These are phyloP conservation scores for Dendrolimus punctatus DNA, from an alignment of 1,140 invertebrate genomes.

Conservation along the genomic window DNA sequence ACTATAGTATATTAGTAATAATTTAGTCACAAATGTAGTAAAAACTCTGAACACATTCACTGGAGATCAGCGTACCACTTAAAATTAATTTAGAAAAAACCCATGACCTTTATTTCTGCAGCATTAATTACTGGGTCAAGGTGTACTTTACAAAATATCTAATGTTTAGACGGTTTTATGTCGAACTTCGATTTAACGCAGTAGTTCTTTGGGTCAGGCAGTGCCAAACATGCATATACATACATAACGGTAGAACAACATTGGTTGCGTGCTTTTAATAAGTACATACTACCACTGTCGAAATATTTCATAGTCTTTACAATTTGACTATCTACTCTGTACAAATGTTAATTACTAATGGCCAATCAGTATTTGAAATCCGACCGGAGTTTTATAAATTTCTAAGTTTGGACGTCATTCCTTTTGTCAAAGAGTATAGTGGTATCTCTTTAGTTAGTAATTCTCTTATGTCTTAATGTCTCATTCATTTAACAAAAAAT, in stretches of 20 bases:
- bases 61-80: not conserved
- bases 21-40: not conserved
- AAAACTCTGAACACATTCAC: not conserved
- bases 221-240: conserved; percentile 9
- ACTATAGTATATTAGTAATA: too few relatives aligned
- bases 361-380: too few relatives aligned
- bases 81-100: conserved; percentile 2
- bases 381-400: too few relatives aligned
- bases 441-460: too few relatives aligned
- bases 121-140: conserved; percentile 12
- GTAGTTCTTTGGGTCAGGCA: conserved; percentile 16
- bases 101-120: conserved; percentile 4
- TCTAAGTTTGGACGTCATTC: too few relatives aligned
- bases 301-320: conserved; percentile 4
- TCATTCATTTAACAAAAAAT: too few relatives aligned
- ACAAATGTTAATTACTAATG: too few relatives aligned
- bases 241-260: conserved; percentile 22
- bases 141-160: conserved; percentile 8
- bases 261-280: not conserved
- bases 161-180: not conserved
- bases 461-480: too few relatives aligned
- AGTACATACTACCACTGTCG: too few relatives aligned
- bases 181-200: conserved; percentile 6
- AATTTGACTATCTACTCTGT: too few relatives aligned
- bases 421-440: too few relatives aligned